phyloP scores from a whole-genome alignment of 1,140 invertebrate species.

The Penaeus chinensis region DNA sequence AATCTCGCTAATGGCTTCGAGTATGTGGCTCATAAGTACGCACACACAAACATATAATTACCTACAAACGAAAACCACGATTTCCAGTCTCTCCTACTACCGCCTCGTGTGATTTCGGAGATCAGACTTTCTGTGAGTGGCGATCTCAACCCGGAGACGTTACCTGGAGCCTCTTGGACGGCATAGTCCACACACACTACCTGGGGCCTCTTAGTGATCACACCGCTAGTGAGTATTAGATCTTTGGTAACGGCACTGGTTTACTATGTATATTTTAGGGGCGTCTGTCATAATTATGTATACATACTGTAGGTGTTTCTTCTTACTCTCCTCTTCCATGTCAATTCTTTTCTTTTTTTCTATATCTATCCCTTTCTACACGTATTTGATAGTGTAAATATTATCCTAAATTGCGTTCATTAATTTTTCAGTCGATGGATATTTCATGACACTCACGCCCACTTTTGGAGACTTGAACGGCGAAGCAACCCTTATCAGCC shows the following conservation, averaged over 20 bases:
- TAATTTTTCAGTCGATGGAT: slow-evolving; percentile 24
- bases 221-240: slow-evolving; percentile 6
- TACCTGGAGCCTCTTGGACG: not conserved
- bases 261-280: no score
- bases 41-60: no score
- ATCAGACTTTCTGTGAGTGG: slow-evolving; percentile 27
- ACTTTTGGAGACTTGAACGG: not conserved
- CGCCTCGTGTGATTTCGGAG: slow-evolving; percentile 39
- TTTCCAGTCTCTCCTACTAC: slow-evolving; percentile 1
- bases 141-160: not conserved
- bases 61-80: no score
- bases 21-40: no score
- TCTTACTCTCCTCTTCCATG: no score
- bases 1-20: no score
- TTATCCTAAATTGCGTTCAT: not conserved
- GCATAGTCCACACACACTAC: not conserved
- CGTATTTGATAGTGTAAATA: no score
- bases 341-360: not conserved
- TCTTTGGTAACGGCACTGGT: no score
- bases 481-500: slow-evolving; percentile 13
- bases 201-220: slow-evolving; percentile 34
- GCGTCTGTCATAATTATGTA: not conserved
- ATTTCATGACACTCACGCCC: slow-evolving; percentile 44
- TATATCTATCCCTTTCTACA: no score
- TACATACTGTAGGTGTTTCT: not conserved